Conservation (phyloP, 1,140 invertebrate species). For the Papilio aristodemus region DNA sequence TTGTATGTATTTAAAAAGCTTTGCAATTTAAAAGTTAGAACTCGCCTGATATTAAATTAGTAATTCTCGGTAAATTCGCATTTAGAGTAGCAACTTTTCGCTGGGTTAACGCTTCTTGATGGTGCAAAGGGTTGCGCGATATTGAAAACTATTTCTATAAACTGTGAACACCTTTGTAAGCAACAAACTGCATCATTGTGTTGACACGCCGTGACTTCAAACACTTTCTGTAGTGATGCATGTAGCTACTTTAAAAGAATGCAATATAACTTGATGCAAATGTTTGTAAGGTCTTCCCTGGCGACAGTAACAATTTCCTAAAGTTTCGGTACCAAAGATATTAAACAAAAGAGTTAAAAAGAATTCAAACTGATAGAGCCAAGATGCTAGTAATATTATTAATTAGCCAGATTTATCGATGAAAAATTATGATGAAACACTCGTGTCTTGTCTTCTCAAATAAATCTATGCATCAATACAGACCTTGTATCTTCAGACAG, state of each 20-base stretch:
- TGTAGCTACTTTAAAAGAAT: background rate
- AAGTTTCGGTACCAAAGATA: no score
- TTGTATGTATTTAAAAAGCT: background rate
- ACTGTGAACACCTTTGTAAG: background rate
- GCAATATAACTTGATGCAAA: background rate
- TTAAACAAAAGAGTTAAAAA: no score
- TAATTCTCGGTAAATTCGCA: background rate
- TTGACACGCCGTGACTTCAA: conserved; percentile 18
- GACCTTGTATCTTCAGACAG: background rate
- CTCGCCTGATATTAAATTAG: background rate
- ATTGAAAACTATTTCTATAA: conserved; percentile 25
- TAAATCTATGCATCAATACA: no score
- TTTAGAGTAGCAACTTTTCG: background rate
- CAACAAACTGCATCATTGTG: conserved; percentile 20
- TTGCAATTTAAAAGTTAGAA: background rate
- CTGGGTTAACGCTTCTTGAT: background rate
- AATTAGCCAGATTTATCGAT: no score
- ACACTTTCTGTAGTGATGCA: background rate
- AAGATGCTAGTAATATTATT: no score
- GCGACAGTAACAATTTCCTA: no score
- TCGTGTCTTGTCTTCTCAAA: no score
- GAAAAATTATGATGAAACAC: no score
- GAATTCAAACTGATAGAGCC: no score
- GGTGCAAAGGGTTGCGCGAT: background rate
- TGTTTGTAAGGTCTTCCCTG: no score